Conservation (phyloP, 2,113 vertebrate genomes). For the Hydropotes inermis region DNA sequence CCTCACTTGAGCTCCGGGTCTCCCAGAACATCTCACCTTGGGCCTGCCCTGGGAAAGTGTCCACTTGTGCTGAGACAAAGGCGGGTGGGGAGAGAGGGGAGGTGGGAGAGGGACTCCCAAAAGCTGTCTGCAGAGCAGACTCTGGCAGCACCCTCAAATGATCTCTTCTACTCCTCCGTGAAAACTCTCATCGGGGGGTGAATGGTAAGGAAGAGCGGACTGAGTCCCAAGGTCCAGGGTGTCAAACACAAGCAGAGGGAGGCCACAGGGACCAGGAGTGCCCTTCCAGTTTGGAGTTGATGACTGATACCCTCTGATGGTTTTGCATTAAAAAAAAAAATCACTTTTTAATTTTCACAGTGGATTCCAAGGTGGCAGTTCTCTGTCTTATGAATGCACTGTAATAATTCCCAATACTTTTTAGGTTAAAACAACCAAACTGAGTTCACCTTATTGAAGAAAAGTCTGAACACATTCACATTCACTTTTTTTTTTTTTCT, state of each 20-base stretch:
- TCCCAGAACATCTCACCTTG: not conserved
- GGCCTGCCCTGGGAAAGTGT: not conserved
- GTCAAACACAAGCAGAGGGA: not conserved
- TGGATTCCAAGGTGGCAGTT: not conserved
- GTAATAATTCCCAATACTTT: not conserved
- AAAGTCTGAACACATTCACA: not conserved
- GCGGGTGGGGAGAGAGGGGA: not conserved
- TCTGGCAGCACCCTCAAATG: not conserved
- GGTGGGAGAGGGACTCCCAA: not conserved
- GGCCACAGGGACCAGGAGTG: not conserved
- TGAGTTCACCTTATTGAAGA: not conserved
- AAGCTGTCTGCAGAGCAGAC: not conserved
- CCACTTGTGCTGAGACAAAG: not conserved
- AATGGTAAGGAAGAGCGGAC: not conserved
- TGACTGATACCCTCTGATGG: not conserved
- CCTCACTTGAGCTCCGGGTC: not conserved
- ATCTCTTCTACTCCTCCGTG: not conserved
- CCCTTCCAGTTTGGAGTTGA: not conserved
- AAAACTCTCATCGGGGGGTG: not conserved
- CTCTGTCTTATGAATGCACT: not conserved
- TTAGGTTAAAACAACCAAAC: not conserved
- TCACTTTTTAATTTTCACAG: not conserved
- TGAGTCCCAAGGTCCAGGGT: not conserved
- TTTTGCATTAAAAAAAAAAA: not conserved
- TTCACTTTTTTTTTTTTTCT: not conserved